These are phyloP conservation scores for Laticauda colubrina DNA, from an alignment of 2,113 vertebrate species.

Conservation along the genomic window DNA sequence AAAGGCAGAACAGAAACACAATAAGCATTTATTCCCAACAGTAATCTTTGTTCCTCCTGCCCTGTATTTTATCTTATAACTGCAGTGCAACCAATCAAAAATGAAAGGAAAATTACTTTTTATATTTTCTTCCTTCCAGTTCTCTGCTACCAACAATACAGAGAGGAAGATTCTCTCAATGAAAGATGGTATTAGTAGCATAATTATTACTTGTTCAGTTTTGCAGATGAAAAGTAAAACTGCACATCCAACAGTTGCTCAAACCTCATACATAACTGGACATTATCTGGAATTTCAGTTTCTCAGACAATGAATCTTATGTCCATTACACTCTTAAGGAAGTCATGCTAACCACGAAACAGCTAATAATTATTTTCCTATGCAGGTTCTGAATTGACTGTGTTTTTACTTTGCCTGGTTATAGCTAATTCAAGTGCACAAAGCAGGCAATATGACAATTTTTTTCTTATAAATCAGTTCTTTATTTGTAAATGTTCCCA, in stretches of 20 bases:
- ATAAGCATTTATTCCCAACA: background rate
- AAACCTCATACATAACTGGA: background rate
- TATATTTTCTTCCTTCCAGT: background rate
- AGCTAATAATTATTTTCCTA: slow-evolving; percentile 23
- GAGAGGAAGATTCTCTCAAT: background rate
- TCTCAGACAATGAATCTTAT: background rate
- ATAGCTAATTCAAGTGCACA: slow-evolving; percentile 22
- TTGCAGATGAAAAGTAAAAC: background rate
- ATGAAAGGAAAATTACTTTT: background rate
- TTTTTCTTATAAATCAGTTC: slow-evolving; percentile 49
- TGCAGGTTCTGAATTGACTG: slow-evolving; percentile 5
- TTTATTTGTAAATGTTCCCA: slow-evolving; percentile 32
- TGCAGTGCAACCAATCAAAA: background rate
- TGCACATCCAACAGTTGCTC: background rate
- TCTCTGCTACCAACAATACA: fast-evolving
- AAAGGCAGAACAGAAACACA: background rate
- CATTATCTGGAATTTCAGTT: background rate
- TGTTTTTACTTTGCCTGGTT: background rate
- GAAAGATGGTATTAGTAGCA: background rate
- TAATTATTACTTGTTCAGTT: slow-evolving; percentile 6
- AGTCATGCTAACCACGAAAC: background rate
- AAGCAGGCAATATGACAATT: background rate
- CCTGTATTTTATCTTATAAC: fast-evolving
- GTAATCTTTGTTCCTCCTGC: background rate
- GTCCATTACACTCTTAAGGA: background rate